Base-by-base conservation (phyloP, 2,113 vertebrate genomes). In the Willisornis vidua region DNA sequence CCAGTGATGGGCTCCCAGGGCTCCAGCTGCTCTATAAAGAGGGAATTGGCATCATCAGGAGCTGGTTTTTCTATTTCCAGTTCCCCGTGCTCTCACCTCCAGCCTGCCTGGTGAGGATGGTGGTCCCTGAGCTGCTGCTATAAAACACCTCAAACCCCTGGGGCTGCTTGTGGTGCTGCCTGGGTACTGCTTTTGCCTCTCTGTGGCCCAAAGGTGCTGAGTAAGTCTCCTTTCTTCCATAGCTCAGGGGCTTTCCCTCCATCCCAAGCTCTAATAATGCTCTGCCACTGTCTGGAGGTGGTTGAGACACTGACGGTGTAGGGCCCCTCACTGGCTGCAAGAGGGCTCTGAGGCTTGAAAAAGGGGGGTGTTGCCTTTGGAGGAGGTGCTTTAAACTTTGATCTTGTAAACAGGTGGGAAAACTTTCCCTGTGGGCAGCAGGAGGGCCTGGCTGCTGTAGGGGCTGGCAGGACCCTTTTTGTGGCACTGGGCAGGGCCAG, bases 71-170 rank as follows among this genome's bases (percentile, higher is more conserved):
- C 9, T 67, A 35, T 1, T 10, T 14, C 24, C 13, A 25, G 1
- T 26, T 45, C 37, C 14, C 12, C 5, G 2, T 12, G 16, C 4
- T 22, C 19, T 18, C 28, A 2, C 3, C 39, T 15, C 20, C 28
- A 18, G 14, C 24, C 46, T 10, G 17, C 7, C 52, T 0, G 1
- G 20, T 0, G 24, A 16, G 52, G 33, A 5, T 7, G 37, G 15
- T 3, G 29, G 1, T 25, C 11, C 24, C 62, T 4, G 35, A 19
- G 8, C 28, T 4, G 26, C 26, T 14, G 12, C 62, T 10, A 9
- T 10, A 5, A 49, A 14, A 14, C 0, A 2, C 55, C 39, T 57
- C 12, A 3, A 3, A 19, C 2, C 33, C 2, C 65, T 7, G 12
- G 14, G 22, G 3, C 7, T 2, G 41, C 41, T 59, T 6, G 0